A percentile compares a stretch with the other conserved stretches of the same genome.
These are phyloP conservation scores for Helicoverpa assulta DNA, from an alignment of 2,888 invertebrate genomes.

Conservation along the genomic window DNA sequence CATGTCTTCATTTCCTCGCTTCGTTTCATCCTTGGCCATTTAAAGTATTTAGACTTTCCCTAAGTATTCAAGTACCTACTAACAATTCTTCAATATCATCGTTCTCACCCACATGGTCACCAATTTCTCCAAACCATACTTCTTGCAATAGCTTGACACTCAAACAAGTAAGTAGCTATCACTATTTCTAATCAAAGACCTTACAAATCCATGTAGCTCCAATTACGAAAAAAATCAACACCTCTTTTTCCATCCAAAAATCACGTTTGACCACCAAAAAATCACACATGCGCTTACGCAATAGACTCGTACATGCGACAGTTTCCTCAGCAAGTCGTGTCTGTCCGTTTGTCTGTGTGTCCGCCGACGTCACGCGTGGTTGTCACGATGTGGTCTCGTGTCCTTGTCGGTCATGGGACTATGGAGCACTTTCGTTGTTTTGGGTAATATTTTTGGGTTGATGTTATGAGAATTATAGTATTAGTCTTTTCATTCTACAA, in stretches of 20 bases:
- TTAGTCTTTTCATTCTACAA: too few species aligned
- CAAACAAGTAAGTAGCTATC: background rate
- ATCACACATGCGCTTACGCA: constrained; percentile 29
- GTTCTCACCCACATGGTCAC: too few species aligned
- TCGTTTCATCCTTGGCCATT: too few species aligned
- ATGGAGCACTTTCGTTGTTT: constrained; percentile 55
- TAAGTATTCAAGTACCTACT: too few species aligned
- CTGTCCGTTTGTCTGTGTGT: constrained; percentile 55
- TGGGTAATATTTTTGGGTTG: background rate
- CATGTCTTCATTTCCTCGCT: too few species aligned
- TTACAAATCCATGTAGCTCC: background rate
- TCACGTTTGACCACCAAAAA: constrained; percentile 9
- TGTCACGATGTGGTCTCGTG: constrained; percentile 62
- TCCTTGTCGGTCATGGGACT: constrained; percentile 54
- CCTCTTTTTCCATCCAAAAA: constrained; percentile 15
- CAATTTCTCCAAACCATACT: too few species aligned
- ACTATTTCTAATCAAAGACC: background rate
- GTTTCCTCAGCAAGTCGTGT: constrained; percentile 55
- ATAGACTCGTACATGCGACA: constrained; percentile 36
- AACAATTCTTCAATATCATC: too few species aligned
- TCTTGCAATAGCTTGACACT: background rate
- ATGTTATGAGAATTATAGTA: too few species aligned
- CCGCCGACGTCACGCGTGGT: constrained; percentile 65
- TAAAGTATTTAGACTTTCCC: too few species aligned
- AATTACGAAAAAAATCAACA: constrained; percentile 1